Base-by-base conservation (phyloP, 2,113 vertebrate genomes). In the Pavo muticus region DNA sequence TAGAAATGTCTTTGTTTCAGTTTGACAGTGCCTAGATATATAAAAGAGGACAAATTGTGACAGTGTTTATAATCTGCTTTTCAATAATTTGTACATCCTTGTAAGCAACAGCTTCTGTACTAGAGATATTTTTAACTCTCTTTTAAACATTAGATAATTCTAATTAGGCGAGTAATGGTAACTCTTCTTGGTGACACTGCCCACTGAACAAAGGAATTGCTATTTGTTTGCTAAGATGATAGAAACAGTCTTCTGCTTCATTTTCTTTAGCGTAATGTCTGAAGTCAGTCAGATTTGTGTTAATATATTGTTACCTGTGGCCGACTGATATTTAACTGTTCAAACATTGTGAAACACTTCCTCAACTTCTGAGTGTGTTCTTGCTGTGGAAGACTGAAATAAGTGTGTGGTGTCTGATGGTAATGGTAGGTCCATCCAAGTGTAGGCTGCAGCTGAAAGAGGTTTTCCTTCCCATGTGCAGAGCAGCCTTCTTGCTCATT, bases 361-460 rank as follows among this genome's bases (percentile, higher is more conserved):
- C 16, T 64, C 25, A 29, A 19, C 17, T 19, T 71, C 18, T 40
- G n/a, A 75, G 25, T 9, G 1, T 42, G 37, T 71, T 70, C 7
- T 0, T 76, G 25, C 63, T 16, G 6, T n/a, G 20, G 21, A 40
- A 63, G 37, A 50, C 18, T 73, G 59, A 40, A 44, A 9, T 63
- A 44, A 42, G 48, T 15, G 20, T 0, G 2, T 45, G 67, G 6
- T 68, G 35, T 45, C 21, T 32, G 32, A 21, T 50, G 40, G 37
- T 57, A 50, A 23, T 0, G 0, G 27, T 64, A n/a, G 47, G 54
- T 61, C 69, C n/a, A 0, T 63, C 48, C 72, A 27, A 14, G 7
- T 24, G 16, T 50, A 40, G 78, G n/a, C 29, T 76, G 68, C 79
- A 79, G n/a, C 74, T 76, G 54, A 29, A 48, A 61, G 71, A 19